Evolutionary conservation across 2,113 vertebrate species (phyloP).

Genomic region (Illadopsis cleaveri): DNA sequence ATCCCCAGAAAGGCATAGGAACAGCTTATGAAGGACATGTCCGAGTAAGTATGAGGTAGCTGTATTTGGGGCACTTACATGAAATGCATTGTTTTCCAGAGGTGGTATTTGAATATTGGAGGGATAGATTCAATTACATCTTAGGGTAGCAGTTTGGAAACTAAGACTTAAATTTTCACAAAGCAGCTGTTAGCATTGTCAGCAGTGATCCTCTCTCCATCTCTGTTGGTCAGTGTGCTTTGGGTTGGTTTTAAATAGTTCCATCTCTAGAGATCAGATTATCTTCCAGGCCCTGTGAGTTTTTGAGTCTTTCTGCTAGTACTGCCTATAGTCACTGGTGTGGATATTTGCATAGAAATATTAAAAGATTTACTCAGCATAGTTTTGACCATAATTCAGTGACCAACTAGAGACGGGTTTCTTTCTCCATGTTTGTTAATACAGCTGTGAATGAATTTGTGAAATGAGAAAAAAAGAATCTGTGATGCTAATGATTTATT

Average conservation of each 20-base stretch:
- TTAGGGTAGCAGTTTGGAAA: neutral
- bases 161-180: neutral
- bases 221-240: neutral
- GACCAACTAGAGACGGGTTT: neutral
- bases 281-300: neutral
- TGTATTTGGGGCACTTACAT: neutral
- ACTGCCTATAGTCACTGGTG: neutral
- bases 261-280: neutral
- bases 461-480: neutral
- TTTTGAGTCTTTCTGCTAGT: neutral
- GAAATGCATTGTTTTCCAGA: neutral
- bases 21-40: conserved; percentile 96
- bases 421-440: neutral
- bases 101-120: neutral
- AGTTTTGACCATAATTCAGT: neutral
- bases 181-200: neutral
- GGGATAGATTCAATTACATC: neutral
- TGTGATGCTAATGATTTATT: neutral
- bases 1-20: conserved; percentile 93
- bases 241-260: neutral
- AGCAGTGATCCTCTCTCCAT: neutral
- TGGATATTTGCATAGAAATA: neutral
- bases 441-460: neutral
- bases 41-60: conserved; percentile 80
- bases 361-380: neutral